phyloP scores from a whole-genome alignment of 2,113 vertebrate species.

The Pterocles burchelli region DNA sequence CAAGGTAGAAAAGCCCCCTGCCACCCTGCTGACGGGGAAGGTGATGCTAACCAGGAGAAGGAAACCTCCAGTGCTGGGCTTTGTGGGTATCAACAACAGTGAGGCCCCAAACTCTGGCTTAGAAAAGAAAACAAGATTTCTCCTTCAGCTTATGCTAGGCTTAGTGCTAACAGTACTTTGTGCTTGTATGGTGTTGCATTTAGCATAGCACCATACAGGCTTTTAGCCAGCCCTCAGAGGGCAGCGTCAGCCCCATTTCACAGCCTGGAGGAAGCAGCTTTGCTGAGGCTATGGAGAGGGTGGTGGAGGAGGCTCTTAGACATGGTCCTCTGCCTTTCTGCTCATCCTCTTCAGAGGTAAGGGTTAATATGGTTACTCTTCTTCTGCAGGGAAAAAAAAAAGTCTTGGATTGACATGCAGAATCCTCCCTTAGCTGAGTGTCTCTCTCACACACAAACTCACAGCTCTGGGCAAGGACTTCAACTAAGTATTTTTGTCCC shows the following conservation, averaged over 20 bases:
- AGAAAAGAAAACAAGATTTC: not conserved
- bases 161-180: not conserved
- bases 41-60: not conserved
- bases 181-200: not conserved
- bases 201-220: not conserved
- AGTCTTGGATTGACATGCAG: not conserved
- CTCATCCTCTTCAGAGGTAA: not conserved
- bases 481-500: not conserved
- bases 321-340: not conserved
- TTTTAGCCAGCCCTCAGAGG: not conserved
- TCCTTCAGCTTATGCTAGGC: not conserved
- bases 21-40: accelerated
- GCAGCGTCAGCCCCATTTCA: not conserved
- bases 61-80: not conserved
- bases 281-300: not conserved
- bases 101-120: not conserved
- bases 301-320: not conserved
- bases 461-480: not conserved
- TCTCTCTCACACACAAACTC: not conserved
- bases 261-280: not conserved
- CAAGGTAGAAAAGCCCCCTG: not conserved
- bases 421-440: not conserved
- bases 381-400: not conserved
- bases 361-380: not conserved
- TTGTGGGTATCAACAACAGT: not conserved